phyloP scores from a whole-genome alignment of 2,888 invertebrate genomes.

The Lymantria monacha region DNA sequence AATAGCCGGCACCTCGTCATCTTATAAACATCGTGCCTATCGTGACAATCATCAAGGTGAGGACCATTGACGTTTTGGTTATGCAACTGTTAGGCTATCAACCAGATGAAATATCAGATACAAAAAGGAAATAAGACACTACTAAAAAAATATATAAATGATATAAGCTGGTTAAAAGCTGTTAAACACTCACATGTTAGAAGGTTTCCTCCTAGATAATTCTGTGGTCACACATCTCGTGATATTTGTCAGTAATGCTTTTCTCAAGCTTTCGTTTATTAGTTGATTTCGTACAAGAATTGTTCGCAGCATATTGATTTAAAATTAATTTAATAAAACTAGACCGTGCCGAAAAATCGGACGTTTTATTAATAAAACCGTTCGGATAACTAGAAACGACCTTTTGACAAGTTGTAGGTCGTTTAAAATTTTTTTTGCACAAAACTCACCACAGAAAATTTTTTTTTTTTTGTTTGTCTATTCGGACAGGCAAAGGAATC shows the following conservation, averaged over 20 bases:
- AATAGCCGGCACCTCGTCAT: background rate
- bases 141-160: background rate
- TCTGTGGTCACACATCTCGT: conserved; percentile 84
- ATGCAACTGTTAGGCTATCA: conserved; percentile 59
- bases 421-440: conserved; percentile 35
- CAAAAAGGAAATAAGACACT: background rate
- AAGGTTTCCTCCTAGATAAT: conserved; percentile 83
- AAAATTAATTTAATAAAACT: conserved; percentile 45
- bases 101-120: background rate
- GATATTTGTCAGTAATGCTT: conserved; percentile 81
- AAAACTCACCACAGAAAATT: too few species aligned
- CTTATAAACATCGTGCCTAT: conserved; percentile 34
- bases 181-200: conserved; percentile 78
- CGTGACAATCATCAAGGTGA: conserved; percentile 41
- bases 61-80: conserved; percentile 71
- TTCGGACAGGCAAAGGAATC: too few species aligned
- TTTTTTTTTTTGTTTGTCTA: too few species aligned
- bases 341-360: conserved; percentile 53
- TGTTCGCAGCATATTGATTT: conserved; percentile 87
- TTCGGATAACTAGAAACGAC: conserved; percentile 51
- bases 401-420: conserved; percentile 77
- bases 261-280: conserved; percentile 84
- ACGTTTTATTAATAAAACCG: conserved; percentile 22
- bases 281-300: conserved; percentile 86
- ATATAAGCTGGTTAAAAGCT: background rate